Conservation (phyloP, 2,888 invertebrate genomes). For the Ophion costatus region DNA sequence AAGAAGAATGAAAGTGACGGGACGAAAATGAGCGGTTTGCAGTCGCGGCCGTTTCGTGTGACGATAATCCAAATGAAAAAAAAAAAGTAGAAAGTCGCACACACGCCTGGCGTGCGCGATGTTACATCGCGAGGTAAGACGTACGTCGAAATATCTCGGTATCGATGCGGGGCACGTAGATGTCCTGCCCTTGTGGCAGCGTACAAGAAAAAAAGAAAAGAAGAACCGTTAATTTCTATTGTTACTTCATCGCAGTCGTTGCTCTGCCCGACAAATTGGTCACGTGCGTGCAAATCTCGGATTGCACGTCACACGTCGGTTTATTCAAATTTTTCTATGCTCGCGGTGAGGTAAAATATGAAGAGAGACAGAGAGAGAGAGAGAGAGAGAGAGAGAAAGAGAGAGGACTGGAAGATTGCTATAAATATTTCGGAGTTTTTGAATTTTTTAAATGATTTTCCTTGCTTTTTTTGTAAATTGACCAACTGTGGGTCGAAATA, state of each 20-base stretch:
- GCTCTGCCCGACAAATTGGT: constrained; percentile 34
- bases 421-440: not conserved
- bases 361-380: not conserved
- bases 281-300: constrained; percentile 24
- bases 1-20: constrained; percentile 37
- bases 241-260: constrained; percentile 51
- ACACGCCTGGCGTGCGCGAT: not conserved
- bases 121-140: constrained; percentile 25
- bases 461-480: too few relatives aligned
- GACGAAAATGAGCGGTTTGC: constrained; percentile 1
- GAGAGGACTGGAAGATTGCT: not conserved
- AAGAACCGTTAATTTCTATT: constrained; percentile 41
- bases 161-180: constrained; percentile 46
- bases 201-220: constrained; percentile 16
- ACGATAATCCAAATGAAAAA: constrained; percentile 31
- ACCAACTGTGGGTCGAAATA: too few relatives aligned
- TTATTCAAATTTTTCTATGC: too few relatives aligned
- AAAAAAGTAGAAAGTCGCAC: constrained; percentile 25
- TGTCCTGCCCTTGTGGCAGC: constrained; percentile 46
- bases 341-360: too few relatives aligned
- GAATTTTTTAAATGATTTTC: not conserved
- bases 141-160: constrained; percentile 47
- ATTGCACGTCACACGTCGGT: not conserved
- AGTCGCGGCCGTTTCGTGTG: not conserved
- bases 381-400: not conserved